These are phyloP conservation scores for Drosophila seguyi DNA, from an alignment of 1,140 invertebrate genomes.

Conservation along the genomic window DNA sequence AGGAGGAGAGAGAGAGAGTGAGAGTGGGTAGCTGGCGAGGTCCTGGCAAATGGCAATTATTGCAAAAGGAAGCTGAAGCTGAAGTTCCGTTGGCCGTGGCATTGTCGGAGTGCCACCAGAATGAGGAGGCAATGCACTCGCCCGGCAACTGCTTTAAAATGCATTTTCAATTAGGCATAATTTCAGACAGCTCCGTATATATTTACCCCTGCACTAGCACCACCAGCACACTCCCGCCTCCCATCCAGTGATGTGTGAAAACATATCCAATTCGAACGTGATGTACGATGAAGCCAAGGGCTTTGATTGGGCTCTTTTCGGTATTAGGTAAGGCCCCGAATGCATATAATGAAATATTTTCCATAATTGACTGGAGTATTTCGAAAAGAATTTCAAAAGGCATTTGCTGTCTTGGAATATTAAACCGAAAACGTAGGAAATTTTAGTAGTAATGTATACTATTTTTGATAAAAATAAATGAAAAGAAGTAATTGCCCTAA, in stretches of 20 bases:
- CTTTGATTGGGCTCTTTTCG: conserved; percentile 26
- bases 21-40: background rate
- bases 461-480: background rate
- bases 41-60: conserved; percentile 49
- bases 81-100: conserved; percentile 64
- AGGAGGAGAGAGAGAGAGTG: background rate
- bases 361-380: conserved; percentile 21
- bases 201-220: background rate
- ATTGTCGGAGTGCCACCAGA: conserved; percentile 41
- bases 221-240: too few species aligned
- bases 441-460: background rate
- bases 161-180: conserved; percentile 79
- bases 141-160: conserved; percentile 70
- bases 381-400: background rate
- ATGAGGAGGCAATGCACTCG: conserved; percentile 28
- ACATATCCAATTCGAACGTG: conserved; percentile 41
- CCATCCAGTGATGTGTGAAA: conserved; percentile 44
- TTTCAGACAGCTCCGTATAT: conserved; percentile 52
- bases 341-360: conserved; percentile 25
- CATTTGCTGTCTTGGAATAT: background rate
- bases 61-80: conserved; percentile 39
- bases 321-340: conserved; percentile 14
- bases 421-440: background rate
- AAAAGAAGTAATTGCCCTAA: too few species aligned
- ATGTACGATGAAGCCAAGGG: conserved; percentile 31